Evolutionary conservation across 2,888 invertebrate species (phyloP), one percentile per base, ranked within the genome.

Genomic region (Ichneumoninae sp.): DNA sequence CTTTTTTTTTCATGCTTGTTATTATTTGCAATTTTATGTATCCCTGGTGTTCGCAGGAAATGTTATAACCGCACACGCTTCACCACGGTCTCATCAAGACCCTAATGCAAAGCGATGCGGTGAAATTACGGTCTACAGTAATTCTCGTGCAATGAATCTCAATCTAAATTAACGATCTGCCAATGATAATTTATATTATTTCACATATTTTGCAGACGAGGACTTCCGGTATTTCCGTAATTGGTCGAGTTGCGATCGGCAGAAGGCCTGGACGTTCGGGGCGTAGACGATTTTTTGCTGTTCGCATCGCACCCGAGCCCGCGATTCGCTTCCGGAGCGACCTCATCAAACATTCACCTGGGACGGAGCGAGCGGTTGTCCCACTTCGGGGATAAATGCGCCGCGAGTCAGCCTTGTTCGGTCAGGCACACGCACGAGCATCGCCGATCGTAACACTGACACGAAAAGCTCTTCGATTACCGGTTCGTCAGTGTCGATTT

Each of bases 291-390:
- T 63, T 66, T 36, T 66, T 40, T 40, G 40, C 30, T 33, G 26
- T 33, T 60, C 60, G 16, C 16, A 33, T 33, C 33, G 63, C 47
- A 16, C 69, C 40, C 54, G 66, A 71, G 70, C 26, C 54, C 10
- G 22, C 36, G 22, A 68, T 33, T 73, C 30, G 69, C 33, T 75
- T 83, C 80, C 83, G 83, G 70, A 40, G 13, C 50, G 65, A 80
- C 66, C 71, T 80, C 83, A 68, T 83, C 71, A 66, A 83, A 80
- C 83, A 80, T 83, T 83, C 83, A 80, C 71, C 71, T 47, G 70
- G 30, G 66, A 80, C 75, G 79, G 66, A 70, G 57, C 44, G 60
- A 69, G 30, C 75, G 69, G 57, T 50, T 73, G 83, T 83, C 54
- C 79, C 65, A 79, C 83, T 79, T 83, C 8, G 73, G 63, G 40